Percentiles rank a stretch among this genome's conserved stretches.
phyloP scores from a whole-genome alignment of 1,140 invertebrate species.

The Atta colombica region DNA sequence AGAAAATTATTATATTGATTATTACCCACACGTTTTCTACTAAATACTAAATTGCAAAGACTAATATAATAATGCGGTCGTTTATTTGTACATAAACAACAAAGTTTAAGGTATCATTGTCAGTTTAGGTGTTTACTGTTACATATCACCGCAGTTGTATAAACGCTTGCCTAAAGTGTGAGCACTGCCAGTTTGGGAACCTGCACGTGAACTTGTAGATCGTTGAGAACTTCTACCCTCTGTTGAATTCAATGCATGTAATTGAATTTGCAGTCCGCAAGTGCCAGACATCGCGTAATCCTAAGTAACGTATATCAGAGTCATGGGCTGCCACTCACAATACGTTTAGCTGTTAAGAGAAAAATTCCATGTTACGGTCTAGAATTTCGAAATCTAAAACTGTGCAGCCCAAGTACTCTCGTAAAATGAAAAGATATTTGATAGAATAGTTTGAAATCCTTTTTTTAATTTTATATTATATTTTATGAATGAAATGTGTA shows the following conservation, averaged over 20 bases:
- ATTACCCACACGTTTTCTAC: not conserved
- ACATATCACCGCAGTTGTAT: slow-evolving; percentile 42
- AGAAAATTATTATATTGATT: not conserved
- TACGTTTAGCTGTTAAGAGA: slow-evolving; percentile 8
- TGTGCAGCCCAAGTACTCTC: not conserved
- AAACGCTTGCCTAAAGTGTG: slow-evolving; percentile 41
- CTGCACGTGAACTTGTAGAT: slow-evolving; percentile 41
- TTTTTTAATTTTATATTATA: not conserved
- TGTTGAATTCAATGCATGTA: slow-evolving; percentile 65
- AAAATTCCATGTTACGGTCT: not conserved
- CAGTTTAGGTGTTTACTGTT: slow-evolving; percentile 34
- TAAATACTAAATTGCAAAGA: slow-evolving; percentile 8
- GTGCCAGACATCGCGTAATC: slow-evolving; percentile 65
- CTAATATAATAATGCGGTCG: not conserved
- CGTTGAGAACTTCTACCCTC: slow-evolving; percentile 48
- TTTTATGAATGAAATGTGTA: not conserved
- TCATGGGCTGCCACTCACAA: slow-evolving; percentile 21
- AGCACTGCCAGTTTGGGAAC: slow-evolving; percentile 54
- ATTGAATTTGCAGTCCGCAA: slow-evolving; percentile 68
- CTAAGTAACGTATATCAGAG: slow-evolving; percentile 37
- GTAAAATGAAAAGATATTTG: not conserved
- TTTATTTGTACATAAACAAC: not conserved
- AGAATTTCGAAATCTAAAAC: not conserved
- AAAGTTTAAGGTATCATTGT: slow-evolving; percentile 51
- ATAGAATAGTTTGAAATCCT: not conserved